Percentiles rank a stretch among this genome's conserved stretches.
Conservation (phyloP, 2,797 vertebrate genomes). For the Crocidura indochinensis region DNA sequence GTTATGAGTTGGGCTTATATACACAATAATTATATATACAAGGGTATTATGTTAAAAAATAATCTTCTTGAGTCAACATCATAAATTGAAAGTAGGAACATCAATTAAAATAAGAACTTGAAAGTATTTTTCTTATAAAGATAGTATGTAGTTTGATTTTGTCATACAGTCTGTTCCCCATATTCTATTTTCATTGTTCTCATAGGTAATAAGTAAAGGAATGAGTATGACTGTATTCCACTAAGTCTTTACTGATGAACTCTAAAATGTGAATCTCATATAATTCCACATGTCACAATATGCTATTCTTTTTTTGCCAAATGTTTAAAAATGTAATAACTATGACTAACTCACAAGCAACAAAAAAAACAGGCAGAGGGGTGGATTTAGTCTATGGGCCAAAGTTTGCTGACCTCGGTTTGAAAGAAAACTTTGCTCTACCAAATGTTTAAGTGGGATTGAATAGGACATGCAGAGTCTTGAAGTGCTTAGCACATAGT, state of each 20-base stretch:
- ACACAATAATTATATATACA: no score
- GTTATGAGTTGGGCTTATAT: no score
- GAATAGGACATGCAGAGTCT: constrained; percentile 2
- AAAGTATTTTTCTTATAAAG: constrained; percentile 66
- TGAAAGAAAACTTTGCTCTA: constrained; percentile 62
- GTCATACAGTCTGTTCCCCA: constrained; percentile 34
- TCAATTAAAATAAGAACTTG: constrained; percentile 66
- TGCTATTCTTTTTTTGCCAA: background rate
- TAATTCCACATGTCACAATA: constrained; percentile 69
- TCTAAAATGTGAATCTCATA: constrained; percentile 68
- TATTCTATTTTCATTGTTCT: constrained; percentile 39
- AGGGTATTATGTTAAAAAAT: no score
- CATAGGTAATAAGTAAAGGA: constrained; percentile 43
- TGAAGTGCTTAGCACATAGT: background rate
- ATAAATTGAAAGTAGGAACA: constrained; percentile 53
- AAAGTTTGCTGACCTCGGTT: background rate
- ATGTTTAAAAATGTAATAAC: constrained; percentile 61
- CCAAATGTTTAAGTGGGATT: constrained; percentile 22
- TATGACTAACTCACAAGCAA: constrained; percentile 40
- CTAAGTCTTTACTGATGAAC: constrained; percentile 77
- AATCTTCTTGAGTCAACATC: constrained; percentile 43
- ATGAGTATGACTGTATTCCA: constrained; percentile 58
- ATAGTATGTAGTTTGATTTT: constrained; percentile 76
- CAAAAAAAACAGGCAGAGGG: constrained; percentile 49
- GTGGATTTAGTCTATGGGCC: background rate